phyloP scores from a whole-genome alignment of 2,113 vertebrate species.

The Ia io region DNA sequence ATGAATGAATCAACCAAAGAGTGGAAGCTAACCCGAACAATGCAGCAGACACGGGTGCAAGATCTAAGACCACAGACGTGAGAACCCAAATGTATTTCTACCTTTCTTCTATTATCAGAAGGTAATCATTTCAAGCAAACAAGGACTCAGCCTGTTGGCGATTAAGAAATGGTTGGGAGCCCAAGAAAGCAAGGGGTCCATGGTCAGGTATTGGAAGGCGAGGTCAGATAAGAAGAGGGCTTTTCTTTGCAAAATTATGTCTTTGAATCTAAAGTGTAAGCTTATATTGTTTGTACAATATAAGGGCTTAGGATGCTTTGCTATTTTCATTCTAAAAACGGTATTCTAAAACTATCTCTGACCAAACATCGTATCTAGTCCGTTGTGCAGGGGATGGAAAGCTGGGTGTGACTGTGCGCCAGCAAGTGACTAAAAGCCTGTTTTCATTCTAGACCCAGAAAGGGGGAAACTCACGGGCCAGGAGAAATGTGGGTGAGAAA shows the following conservation, averaged over 20 bases:
- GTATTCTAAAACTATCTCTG: neutral
- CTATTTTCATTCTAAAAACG: neutral
- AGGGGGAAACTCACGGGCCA: neutral
- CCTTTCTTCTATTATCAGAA: conserved; percentile 31
- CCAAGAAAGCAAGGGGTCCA: neutral
- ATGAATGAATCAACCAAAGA: conserved; percentile 68
- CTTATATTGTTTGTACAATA: neutral
- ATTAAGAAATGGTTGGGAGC: neutral
- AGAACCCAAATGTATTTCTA: conserved; percentile 9
- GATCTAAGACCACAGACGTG: conserved; percentile 41
- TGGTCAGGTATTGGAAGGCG: neutral
- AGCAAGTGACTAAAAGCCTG: neutral
- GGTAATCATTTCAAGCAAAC: neutral
- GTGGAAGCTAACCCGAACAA: conserved; percentile 49
- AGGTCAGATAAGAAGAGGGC: neutral
- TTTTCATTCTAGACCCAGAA: neutral
- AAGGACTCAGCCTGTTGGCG: neutral
- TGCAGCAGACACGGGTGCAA: neutral
- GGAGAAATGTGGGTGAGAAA: neutral
- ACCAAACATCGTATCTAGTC: neutral
- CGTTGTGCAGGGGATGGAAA: neutral
- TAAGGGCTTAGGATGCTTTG: neutral
- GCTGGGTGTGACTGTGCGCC: neutral
- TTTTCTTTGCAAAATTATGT: neutral
- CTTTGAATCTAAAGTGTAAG: neutral